phyloP scores from a whole-genome alignment of 2,113 vertebrate genomes.

The Chionomys nivalis region DNA sequence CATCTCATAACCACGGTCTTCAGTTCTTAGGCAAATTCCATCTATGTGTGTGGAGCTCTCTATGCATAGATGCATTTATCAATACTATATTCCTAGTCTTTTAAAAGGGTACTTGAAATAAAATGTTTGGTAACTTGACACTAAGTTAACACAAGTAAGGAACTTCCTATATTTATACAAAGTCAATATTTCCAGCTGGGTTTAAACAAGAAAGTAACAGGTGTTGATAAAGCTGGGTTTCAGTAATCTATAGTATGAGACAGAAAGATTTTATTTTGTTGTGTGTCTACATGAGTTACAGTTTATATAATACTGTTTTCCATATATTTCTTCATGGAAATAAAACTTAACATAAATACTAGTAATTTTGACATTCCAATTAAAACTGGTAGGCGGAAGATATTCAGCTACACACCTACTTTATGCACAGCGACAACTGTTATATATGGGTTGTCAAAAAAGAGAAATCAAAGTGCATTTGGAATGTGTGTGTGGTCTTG shows the following conservation, averaged over 20 bases:
- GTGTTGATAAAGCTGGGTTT: background rate
- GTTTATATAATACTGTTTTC: background rate
- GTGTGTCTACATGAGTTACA: background rate
- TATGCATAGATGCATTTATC: background rate
- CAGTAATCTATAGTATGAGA: background rate
- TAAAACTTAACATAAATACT: background rate
- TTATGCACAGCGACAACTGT: background rate
- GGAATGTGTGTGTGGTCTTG: background rate
- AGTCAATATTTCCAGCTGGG: constrained; percentile 5
- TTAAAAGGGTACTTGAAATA: background rate
- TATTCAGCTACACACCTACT: background rate
- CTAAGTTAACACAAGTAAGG: background rate
- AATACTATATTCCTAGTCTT: background rate
- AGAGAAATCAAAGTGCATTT: background rate
- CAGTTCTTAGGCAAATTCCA: background rate
- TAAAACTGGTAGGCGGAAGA: background rate
- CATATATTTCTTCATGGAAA: background rate
- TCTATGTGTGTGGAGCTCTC: background rate
- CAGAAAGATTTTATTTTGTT: background rate
- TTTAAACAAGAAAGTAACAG: constrained; percentile 12
- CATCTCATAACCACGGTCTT: background rate
- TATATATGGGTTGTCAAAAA: background rate
- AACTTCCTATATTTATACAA: constrained; percentile 21
- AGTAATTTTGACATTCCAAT: background rate
- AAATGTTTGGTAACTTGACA: background rate